Base-by-base conservation (phyloP, 30 jellyfish, hydroid and myxozoan genomes). In the Mastigias papua region DNA sequence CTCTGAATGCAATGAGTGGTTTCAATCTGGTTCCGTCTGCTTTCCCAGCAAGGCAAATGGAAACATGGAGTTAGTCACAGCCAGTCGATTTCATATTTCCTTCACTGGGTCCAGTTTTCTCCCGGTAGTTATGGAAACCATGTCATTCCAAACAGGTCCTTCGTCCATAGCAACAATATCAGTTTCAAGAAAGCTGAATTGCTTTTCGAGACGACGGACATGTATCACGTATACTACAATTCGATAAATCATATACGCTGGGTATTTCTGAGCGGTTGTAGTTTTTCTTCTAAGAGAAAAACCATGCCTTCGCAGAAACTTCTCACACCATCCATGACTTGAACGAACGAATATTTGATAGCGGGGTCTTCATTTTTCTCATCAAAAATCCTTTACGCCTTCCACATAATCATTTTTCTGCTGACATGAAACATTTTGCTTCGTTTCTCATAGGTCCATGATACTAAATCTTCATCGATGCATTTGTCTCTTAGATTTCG, bases 401-500 rank as follows among this genome's bases (percentile, higher is more conserved):
- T 54, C 67, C 67, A 54, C 67, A 54, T 54, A 16, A 54, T 54
- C 67, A 21, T 54, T 54, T 54, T 54, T 54, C 27, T 54, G 67
- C 90, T 57, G 90, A 62, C 85, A 29, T 28, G 85, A 76, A 80
- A 57, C 82, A 80, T 21, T 80, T 62, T 80, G 69, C 31, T 80
- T 34, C 26, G 63, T 65, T 57, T 10, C 66, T 62, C 85, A 30
- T 82, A 23, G 35, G 70, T 82, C 81, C 80, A 82, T 73, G 37
- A 33, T 62, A 80, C 48, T 62, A 62, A 29, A 65, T 62, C 69
- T 65, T 80, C 86, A 63, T 80, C 85, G 86, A 82, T 30, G 0
- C 0, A 19, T 19, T 54, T 54, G 67, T 54, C 27, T 54, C 67
- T 54, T 54, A 6, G 27, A 54, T 54, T 54, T 54, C 27, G 67